Evolutionary conservation across 2,797 vertebrate species (phyloP).

Genomic region (Gymnocypris eckloni): DNA sequence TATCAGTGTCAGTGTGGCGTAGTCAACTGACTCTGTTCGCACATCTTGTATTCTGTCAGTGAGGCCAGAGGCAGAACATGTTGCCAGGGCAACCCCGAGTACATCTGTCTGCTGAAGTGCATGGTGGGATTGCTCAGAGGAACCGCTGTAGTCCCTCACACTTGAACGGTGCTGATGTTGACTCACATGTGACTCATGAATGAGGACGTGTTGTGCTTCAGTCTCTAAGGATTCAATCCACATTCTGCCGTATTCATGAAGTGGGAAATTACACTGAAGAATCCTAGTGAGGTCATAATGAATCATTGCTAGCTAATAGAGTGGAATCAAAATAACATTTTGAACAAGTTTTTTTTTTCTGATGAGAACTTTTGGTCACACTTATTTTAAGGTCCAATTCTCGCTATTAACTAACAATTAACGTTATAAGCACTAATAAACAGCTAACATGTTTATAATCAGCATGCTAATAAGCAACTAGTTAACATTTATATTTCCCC

Average conservation of each 20-base stretch:
- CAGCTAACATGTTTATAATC: too few relatives aligned
- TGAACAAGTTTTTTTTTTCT: neutral
- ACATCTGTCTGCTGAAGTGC: conserved; percentile 76
- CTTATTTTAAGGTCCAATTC: neutral
- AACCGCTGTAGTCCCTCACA: conserved; percentile 24
- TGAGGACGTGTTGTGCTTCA: conserved; percentile 9
- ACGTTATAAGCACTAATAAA: neutral
- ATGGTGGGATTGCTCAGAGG: conserved; percentile 43
- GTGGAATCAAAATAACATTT: neutral
- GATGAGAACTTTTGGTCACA: neutral
- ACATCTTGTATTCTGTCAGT: conserved; percentile 45
- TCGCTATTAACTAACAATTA: neutral
- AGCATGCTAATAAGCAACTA: too few relatives aligned
- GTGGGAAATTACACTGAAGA: neutral
- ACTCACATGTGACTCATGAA: conserved; percentile 54
- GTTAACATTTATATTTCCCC: too few relatives aligned
- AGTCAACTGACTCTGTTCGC: conserved; percentile 24
- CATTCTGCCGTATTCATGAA: conserved; percentile 7
- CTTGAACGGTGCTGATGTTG: conserved; percentile 22
- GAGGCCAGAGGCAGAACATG: conserved; percentile 85
- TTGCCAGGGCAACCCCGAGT: conserved; percentile 85
- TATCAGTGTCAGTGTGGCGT: neutral
- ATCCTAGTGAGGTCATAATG: conserved; percentile 26
- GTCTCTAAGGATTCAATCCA: neutral
- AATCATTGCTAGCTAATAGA: neutral